Percentiles rank a stretch among this genome's conserved stretches.
Conservation (phyloP, 2,888 invertebrate genomes). For the Bombyx huttoni region DNA sequence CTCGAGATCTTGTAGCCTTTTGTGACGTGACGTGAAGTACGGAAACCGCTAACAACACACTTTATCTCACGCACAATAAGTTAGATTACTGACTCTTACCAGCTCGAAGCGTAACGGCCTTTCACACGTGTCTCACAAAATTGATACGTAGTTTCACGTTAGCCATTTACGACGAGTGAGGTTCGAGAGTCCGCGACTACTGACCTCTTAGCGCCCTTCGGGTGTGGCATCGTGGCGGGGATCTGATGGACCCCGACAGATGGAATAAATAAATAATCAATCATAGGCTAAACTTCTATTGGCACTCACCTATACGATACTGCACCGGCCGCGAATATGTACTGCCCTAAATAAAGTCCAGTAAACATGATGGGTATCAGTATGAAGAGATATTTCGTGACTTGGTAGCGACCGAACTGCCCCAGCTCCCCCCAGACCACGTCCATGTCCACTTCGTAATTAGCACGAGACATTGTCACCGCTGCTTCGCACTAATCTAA, state of each 20-base stretch:
- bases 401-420: constrained; percentile 38
- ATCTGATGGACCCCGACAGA: too few relatives aligned
- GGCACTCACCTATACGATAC: constrained; percentile 14
- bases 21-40: too few relatives aligned
- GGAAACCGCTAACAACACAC: too few relatives aligned
- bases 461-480: neutral
- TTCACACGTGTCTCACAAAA: neutral
- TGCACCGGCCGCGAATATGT: constrained; percentile 49
- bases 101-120: too few relatives aligned
- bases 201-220: too few relatives aligned
- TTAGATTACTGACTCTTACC: neutral
- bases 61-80: too few relatives aligned
- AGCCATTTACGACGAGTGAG: too few relatives aligned
- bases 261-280: neutral
- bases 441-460: constrained; percentile 21
- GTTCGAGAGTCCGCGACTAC: too few relatives aligned
- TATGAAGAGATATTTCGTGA: constrained; percentile 34
- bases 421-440: constrained; percentile 28
- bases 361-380: constrained; percentile 44
- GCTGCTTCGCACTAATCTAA: neutral
- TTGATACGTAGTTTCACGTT: too few relatives aligned
- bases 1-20: too few relatives aligned
- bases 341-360: constrained; percentile 39
- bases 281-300: neutral
- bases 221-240: too few relatives aligned